These are phyloP conservation scores for Hydroisotoma schaefferi DNA, from an alignment of 2,888 invertebrate species.

Conservation along the genomic window DNA sequence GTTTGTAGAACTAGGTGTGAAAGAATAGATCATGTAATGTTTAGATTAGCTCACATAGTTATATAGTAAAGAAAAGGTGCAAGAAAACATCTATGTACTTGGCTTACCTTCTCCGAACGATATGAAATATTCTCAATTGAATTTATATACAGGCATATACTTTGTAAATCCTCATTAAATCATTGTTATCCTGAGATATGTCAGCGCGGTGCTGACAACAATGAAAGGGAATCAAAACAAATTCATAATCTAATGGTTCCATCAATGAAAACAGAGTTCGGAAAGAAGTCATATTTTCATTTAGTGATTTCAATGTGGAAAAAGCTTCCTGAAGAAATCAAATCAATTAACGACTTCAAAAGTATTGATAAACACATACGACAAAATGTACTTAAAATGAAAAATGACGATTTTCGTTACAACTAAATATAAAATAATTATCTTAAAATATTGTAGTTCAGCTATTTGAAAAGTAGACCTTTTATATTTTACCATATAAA, in stretches of 20 bases:
- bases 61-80: not conserved
- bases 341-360: too few species aligned
- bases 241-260: not conserved
- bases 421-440: too few species aligned
- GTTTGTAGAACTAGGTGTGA: not conserved
- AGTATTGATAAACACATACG: too few species aligned
- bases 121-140: constrained; percentile 9
- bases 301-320: too few species aligned
- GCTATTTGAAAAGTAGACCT: too few species aligned
- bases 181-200: not conserved
- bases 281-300: too few species aligned
- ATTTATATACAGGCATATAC: not conserved
- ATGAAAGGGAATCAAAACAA: not conserved
- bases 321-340: too few species aligned
- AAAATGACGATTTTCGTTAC: too few species aligned
- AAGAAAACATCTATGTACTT: not conserved
- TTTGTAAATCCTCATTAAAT: not conserved
- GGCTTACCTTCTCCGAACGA: constrained; percentile 1
- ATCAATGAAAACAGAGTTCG: not conserved
- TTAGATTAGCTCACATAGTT: not conserved
- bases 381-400: too few species aligned
- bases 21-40: not conserved
- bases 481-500: too few species aligned
- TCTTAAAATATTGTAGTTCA: too few species aligned
- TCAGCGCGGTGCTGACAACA: not conserved